These are phyloP conservation scores for Callinectes sapidus DNA, from an alignment of 2,888 invertebrate species.

Conservation along the genomic window DNA sequence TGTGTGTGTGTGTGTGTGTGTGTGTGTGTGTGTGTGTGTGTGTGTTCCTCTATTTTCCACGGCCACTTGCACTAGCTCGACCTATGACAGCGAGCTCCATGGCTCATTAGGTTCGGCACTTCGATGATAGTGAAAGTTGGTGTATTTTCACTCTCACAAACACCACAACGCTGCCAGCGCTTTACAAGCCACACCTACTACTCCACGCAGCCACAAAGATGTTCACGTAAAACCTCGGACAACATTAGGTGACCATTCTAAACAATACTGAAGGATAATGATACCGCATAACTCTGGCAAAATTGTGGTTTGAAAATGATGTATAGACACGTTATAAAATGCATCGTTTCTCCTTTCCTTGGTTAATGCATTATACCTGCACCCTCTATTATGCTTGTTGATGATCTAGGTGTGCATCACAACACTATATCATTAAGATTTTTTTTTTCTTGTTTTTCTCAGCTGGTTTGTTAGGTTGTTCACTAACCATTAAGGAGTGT, in stretches of 20 bases:
- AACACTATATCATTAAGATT: slow-evolving; percentile 46
- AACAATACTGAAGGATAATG: slow-evolving; percentile 51
- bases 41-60: slow-evolving; percentile 19
- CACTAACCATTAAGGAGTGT: slow-evolving; percentile 26
- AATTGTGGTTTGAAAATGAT: slow-evolving; percentile 53
- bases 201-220: not conserved
- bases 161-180: not conserved
- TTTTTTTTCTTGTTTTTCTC: slow-evolving; percentile 42
- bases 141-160: slow-evolving; percentile 29
- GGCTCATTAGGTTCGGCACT: slow-evolving; percentile 26
- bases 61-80: slow-evolving; percentile 22
- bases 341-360: slow-evolving; percentile 44
- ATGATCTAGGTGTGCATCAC: slow-evolving; percentile 54
- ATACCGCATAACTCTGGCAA: slow-evolving; percentile 39
- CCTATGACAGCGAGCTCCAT: not conserved
- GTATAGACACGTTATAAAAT: slow-evolving; percentile 40
- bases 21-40: slow-evolving; percentile 12
- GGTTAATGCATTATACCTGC: slow-evolving; percentile 47
- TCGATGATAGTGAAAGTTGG: slow-evolving; percentile 31
- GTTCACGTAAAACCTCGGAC: slow-evolving; percentile 29
- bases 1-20: slow-evolving; percentile 16
- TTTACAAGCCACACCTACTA: not conserved
- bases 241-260: slow-evolving; percentile 52
- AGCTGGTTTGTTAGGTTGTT: slow-evolving; percentile 9
- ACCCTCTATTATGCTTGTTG: slow-evolving; percentile 42